A percentile compares a stretch with the other conserved stretches of the same genome.
phyloP scores from a whole-genome alignment of 2,888 invertebrate species.

The Melanostoma scalare region DNA sequence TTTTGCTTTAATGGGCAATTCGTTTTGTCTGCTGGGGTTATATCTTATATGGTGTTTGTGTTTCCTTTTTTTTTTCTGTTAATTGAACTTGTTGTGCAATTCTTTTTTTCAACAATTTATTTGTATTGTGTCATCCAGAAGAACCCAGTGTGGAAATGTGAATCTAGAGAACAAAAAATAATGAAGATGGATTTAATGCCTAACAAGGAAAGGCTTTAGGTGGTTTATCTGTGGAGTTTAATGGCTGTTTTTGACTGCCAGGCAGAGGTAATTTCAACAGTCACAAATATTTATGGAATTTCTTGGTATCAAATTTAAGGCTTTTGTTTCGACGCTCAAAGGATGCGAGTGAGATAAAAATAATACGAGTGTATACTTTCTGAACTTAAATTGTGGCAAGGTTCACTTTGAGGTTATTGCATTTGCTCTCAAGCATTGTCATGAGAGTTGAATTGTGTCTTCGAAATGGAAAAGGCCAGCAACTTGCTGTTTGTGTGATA shows the following conservation, averaged over 20 bases:
- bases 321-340: no score
- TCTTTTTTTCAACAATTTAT: constrained; percentile 29
- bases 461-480: no score
- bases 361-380: no score
- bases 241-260: background rate
- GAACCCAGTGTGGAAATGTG: background rate
- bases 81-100: constrained; percentile 25
- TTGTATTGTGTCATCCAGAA: background rate
- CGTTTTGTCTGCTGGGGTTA: constrained; percentile 31
- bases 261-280: background rate
- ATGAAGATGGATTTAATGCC: background rate
- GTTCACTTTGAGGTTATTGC: no score
- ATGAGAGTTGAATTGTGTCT: no score
- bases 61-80: background rate
- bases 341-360: no score
- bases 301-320: no score
- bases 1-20: constrained; percentile 68
- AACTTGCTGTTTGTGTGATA: no score
- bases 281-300: background rate
- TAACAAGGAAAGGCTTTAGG: background rate
- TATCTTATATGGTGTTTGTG: constrained; percentile 9
- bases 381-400: no score
- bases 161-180: background rate
- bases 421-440: no score
- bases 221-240: background rate